Evolutionary conservation across 2,797 vertebrate species (phyloP).

Genomic region (Pristis pectinata): DNA sequence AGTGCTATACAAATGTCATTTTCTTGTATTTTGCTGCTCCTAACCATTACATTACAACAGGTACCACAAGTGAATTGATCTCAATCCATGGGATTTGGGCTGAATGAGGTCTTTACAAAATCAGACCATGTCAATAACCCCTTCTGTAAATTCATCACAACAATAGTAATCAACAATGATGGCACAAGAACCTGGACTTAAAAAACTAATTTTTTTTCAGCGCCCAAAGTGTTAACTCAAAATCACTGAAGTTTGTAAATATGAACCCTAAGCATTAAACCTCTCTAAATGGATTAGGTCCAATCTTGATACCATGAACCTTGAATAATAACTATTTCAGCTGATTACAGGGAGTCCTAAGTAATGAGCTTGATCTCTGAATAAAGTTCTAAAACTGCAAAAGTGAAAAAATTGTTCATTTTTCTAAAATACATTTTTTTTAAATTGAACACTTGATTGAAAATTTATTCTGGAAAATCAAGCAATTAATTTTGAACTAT

Average conservation of each 20-base stretch:
- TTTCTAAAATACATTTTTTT: background rate
- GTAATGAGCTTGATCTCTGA: background rate
- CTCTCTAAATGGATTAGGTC: background rate
- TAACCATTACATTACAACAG: background rate
- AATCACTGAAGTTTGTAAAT: background rate
- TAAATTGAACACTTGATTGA: background rate
- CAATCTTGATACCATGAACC: slow-evolving; percentile 19
- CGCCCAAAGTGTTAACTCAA: background rate
- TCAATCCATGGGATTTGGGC: background rate
- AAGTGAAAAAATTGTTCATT: background rate
- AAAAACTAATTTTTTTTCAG: background rate
- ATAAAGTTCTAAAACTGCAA: background rate
- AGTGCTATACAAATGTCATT: too few relatives aligned
- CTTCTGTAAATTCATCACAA: background rate
- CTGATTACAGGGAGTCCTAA: slow-evolving; percentile 4
- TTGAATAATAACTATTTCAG: slow-evolving; percentile 29
- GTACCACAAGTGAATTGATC: background rate
- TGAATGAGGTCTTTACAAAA: background rate
- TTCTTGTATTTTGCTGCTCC: too few relatives aligned
- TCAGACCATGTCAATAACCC: background rate
- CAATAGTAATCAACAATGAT: background rate
- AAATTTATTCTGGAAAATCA: too few relatives aligned
- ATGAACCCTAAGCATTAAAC: slow-evolving; percentile 2
- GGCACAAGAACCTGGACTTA: background rate
- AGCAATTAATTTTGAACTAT: too few relatives aligned